Evolutionary conservation across 1,140 invertebrate species (phyloP).

Genomic region (Nasonia vitripennis): DNA sequence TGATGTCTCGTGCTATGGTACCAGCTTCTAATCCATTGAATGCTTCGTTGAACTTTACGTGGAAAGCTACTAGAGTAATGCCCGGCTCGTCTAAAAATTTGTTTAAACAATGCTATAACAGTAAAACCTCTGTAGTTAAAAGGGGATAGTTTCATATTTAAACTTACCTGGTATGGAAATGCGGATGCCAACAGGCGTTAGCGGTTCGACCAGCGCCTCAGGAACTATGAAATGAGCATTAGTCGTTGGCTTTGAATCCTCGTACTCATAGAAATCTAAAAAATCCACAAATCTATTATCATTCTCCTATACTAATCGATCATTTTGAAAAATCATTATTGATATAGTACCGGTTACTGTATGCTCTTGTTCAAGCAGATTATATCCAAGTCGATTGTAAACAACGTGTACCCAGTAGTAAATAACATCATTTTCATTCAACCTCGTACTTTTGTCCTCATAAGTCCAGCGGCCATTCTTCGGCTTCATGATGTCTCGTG

Average conservation of each 20-base stretch:
- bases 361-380: slow-evolving; percentile 68
- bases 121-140: neutral
- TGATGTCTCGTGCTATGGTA: slow-evolving; percentile 81
- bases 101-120: slow-evolving; percentile 5
- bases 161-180: slow-evolving; percentile 79
- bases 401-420: slow-evolving; percentile 87
- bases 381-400: slow-evolving; percentile 76
- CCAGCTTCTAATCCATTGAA: slow-evolving; percentile 84
- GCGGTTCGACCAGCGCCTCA: slow-evolving; percentile 77
- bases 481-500: slow-evolving; percentile 79
- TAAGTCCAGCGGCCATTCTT: slow-evolving; percentile 83
- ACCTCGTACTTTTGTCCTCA: slow-evolving; percentile 76
- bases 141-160: slow-evolving; percentile 34
- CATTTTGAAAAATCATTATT: neutral
- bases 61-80: slow-evolving; percentile 84
- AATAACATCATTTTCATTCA: slow-evolving; percentile 81
- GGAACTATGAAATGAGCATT: slow-evolving; percentile 64
- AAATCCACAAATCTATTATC: too few species aligned
- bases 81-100: slow-evolving; percentile 77
- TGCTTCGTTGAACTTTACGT: slow-evolving; percentile 84
- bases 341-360: slow-evolving; percentile 61
- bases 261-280: too few species aligned
- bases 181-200: slow-evolving; percentile 78
- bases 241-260: too few species aligned
- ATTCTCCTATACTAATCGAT: too few species aligned